Conservation (phyloP, 2,113 vertebrate species). For the Elephantulus edwardii region DNA sequence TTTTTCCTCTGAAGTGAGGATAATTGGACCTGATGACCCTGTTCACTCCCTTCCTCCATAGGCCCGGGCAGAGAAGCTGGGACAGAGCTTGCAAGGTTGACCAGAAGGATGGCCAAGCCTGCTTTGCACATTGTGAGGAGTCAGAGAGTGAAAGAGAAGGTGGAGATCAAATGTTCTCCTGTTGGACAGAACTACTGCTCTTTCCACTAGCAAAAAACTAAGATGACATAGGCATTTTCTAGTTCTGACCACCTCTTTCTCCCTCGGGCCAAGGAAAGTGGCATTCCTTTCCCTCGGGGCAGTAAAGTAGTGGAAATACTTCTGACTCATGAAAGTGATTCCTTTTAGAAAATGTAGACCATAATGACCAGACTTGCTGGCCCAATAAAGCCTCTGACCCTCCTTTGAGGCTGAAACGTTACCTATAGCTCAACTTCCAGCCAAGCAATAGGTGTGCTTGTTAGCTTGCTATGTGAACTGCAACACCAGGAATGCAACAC, state of each 20-base stretch:
- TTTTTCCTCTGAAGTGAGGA: not conserved
- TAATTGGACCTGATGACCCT: not conserved
- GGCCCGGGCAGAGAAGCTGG: not conserved
- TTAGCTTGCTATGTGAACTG: no score
- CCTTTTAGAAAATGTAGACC: no score
- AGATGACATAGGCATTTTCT: not conserved
- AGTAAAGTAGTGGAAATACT: slow-evolving; percentile 14
- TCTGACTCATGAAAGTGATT: not conserved
- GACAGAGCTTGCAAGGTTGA: not conserved
- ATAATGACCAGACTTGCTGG: no score
- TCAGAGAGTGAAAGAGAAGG: not conserved
- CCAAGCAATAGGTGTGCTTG: no score
- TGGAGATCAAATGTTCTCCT: not conserved
- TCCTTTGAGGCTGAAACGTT: no score
- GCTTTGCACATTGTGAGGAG: not conserved
- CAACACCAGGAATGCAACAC: no score
- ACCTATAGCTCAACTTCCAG: no score
- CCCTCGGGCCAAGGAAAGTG: not conserved
- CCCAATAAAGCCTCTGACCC: no score
- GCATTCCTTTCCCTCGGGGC: not conserved
- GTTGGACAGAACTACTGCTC: not conserved
- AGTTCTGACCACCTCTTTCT: slow-evolving; percentile 2
- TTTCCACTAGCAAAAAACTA: not conserved
- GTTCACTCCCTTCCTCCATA: not conserved
- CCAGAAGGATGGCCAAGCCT: not conserved